Conservation (phyloP, 1,140 invertebrate genomes). For the Drosophila nigromelanica region DNA sequence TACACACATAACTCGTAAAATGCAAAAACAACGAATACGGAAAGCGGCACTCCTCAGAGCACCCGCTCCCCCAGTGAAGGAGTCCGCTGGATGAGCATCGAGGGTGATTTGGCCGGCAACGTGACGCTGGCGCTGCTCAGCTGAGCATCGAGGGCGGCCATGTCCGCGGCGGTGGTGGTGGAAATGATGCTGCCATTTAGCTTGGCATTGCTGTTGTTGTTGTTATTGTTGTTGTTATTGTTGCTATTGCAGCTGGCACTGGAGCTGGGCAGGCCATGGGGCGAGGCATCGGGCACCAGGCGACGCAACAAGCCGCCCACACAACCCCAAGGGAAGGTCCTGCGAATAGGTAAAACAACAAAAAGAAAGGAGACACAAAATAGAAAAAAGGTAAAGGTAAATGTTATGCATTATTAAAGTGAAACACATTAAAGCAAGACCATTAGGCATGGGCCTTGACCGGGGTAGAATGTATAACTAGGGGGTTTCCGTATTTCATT, state of each 20-base stretch:
- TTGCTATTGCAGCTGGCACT: conserved; percentile 21
- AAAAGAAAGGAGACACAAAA: conserved; percentile 19
- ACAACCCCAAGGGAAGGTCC: conserved; percentile 89
- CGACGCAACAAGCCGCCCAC: conserved; percentile 86
- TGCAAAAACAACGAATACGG: conserved; percentile 46
- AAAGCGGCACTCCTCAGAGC: conserved; percentile 53
- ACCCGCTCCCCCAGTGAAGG: conserved; percentile 82
- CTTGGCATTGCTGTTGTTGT: conserved; percentile 4
- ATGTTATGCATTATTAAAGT: conserved; percentile 79
- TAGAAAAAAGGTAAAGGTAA: conserved; percentile 60
- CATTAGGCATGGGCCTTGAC: conserved; percentile 61
- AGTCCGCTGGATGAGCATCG: conserved; percentile 79
- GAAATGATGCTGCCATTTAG: conserved; percentile 32
- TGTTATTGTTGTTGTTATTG: conserved; percentile 15
- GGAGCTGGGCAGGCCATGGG: conserved; percentile 81
- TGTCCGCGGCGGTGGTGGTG: conserved; percentile 50
- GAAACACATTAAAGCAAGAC: conserved; percentile 74
- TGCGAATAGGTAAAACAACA: conserved; percentile 79
- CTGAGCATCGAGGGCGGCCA: conserved; percentile 67
- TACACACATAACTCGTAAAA: conserved; percentile 74
- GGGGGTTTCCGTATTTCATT: background rate
- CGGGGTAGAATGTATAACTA: background rate
- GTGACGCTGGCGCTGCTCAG: conserved; percentile 65
- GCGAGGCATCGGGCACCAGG: conserved; percentile 87
- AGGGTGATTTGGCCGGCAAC: conserved; percentile 75